phyloP scores from a whole-genome alignment of 1,140 invertebrate species.

The Drosophila pseudoobscura region DNA sequence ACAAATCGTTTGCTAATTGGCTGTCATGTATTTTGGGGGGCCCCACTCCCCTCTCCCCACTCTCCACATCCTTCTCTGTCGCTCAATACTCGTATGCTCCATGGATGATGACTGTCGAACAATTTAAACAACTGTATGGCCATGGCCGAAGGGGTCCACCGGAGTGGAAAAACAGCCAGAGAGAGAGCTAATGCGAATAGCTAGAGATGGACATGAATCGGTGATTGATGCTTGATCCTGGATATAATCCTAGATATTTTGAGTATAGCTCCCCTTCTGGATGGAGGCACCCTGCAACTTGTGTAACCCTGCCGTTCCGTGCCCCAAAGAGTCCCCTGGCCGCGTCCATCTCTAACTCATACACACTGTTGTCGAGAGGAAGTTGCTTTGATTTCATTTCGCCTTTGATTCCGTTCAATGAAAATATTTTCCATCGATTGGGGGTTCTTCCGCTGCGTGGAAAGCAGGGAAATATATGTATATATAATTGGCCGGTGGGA shows the following conservation, averaged over 20 bases:
- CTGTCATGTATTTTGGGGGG: slow-evolving; percentile 46
- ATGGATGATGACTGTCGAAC: slow-evolving; percentile 6
- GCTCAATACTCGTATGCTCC: not conserved
- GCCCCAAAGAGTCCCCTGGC: no score
- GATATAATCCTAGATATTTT: no score
- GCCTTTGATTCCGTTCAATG: slow-evolving; percentile 20
- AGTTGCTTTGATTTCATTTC: slow-evolving; percentile 22
- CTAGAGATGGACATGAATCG: no score
- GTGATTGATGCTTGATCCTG: no score
- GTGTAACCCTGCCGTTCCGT: no score
- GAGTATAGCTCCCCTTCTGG: no score
- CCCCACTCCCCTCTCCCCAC: no score
- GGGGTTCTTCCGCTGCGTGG: slow-evolving; percentile 17
- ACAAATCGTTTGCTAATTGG: slow-evolving; percentile 74
- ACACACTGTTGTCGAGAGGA: slow-evolving; percentile 28
- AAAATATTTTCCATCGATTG: not conserved
- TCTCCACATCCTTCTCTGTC: not conserved
- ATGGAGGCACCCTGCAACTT: no score
- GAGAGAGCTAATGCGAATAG: no score
- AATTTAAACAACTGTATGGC: slow-evolving; percentile 15
- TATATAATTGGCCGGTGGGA: not conserved
- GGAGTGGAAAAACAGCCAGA: no score
- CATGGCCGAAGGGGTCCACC: no score
- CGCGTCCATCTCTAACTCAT: slow-evolving; percentile 15
- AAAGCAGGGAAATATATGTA: not conserved